Conservation (phyloP, 2,888 invertebrate genomes). For the Patella ulyssiponensis region DNA sequence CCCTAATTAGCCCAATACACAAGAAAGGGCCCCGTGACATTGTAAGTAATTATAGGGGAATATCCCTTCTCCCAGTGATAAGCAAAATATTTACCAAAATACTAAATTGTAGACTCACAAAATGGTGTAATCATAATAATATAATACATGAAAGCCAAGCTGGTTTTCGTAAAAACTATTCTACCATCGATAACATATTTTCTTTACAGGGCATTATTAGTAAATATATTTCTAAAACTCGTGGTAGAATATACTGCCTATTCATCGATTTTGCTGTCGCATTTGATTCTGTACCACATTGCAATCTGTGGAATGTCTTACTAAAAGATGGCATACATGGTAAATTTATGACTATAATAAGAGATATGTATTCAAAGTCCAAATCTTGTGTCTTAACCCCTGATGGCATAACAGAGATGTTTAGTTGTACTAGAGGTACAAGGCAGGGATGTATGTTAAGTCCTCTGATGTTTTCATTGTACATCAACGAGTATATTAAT, state of each 20-base stretch:
- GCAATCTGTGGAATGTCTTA: background rate
- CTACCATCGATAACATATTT: slow-evolving; percentile 6
- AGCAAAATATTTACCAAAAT: slow-evolving; percentile 4
- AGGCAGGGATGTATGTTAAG: slow-evolving; percentile 15
- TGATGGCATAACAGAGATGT: background rate
- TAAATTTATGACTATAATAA: background rate
- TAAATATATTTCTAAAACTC: background rate
- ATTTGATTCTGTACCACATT: background rate
- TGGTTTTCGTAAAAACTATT: slow-evolving; percentile 10
- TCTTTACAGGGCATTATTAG: background rate
- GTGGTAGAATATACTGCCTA: slow-evolving; percentile 3
- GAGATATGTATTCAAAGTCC: slow-evolving; percentile 13
- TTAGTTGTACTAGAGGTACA: slow-evolving; percentile 1
- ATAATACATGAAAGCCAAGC: background rate
- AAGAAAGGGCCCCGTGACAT: background rate
- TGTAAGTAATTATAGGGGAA: background rate
- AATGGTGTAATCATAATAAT: background rate
- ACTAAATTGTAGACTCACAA: background rate
- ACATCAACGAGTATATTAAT: background rate
- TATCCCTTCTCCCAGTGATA: background rate
- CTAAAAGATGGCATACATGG: background rate
- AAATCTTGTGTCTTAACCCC: slow-evolving; percentile 14
- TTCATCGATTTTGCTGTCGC: background rate
- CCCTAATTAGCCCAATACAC: background rate
- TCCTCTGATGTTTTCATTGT: background rate